Base-by-base conservation (phyloP, 1,140 invertebrate genomes). In the Holotrichia oblita region DNA sequence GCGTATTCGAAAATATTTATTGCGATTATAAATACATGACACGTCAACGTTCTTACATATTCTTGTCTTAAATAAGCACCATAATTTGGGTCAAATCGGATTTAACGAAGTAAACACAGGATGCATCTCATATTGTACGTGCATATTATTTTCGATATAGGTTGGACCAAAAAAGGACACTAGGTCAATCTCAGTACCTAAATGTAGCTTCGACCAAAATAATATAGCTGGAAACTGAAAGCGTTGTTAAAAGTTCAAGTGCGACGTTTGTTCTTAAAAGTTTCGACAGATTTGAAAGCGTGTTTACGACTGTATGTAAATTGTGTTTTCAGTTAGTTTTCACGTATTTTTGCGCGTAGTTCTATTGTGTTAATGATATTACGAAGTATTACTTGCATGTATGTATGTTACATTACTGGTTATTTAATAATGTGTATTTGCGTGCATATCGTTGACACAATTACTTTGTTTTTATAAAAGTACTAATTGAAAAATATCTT, bases 101-200 rank as follows among this genome's bases (percentile, higher is more conserved):
- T 69, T 69, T 27, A 69, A 34, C 61, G 61, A 69, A 7, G 61
- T 69, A 69, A 69, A 69, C 61, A 69, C 2, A 27, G 9, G 22
- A 69, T 34, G 12, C 22, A 69, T n/a, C n/a, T 55, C 14, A 17
- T 55, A 55, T 6, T 55, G 24, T 34, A 20, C 7, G 20, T 34
- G 7, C 44, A 27, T 69, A 20, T 69, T 69, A 69, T 69, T 69
- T 69, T 69, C 24, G 22, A 69, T 27, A 27, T 24, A 69, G 61
- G 61, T 69, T 69, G 22, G 17, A 27, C 61, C 61, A 69, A 69
- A 69, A 69, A 69, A 69, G 61, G 61, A 27, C 27, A 69, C 61
- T 69, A 12, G 61, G 20, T 69, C 61, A 27, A 69, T 69, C 22
- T 69, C 8, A 17, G 61, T 69, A 69, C 27, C 12, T 27, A 69